A percentile compares a stretch with the other conserved stretches of the same genome.
phyloP scores from a whole-genome alignment of 2,797 vertebrate species.

The Bufotes viridis region DNA sequence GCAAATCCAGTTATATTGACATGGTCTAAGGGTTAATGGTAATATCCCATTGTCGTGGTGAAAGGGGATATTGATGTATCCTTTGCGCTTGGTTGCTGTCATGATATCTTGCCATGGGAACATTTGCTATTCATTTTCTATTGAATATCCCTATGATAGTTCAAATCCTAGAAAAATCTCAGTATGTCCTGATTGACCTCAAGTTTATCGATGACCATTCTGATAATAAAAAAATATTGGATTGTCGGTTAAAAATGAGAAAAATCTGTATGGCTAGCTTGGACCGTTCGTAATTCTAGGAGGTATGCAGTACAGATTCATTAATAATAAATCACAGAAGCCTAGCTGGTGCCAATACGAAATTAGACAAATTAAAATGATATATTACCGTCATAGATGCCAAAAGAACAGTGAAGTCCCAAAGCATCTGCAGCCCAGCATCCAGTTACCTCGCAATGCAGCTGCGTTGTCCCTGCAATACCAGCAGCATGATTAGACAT shows the following conservation, averaged over 20 bases:
- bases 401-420: constrained; percentile 32
- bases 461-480: constrained; percentile 15
- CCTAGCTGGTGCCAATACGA: constrained; percentile 16
- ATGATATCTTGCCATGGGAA: not conserved
- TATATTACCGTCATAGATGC: constrained; percentile 22
- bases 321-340: constrained; percentile 28
- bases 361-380: constrained; percentile 41
- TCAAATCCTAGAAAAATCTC: constrained; percentile 10
- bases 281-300: not conserved
- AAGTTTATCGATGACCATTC: constrained; percentile 13
- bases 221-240: constrained; percentile 17
- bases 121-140: not conserved
- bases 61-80: not conserved
- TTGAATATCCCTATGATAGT: not conserved
- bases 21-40: not conserved
- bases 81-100: not conserved
- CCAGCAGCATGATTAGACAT: constrained; percentile 1
- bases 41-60: not conserved
- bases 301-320: not conserved
- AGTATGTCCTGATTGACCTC: not conserved
- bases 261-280: not conserved
- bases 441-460: constrained; percentile 33
- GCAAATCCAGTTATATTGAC: not conserved
- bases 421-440: constrained; percentile 27
- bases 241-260: constrained; percentile 9